Percentiles rank a stretch among this genome's conserved stretches.
Conservation (phyloP, 2,888 invertebrate genomes). For the Peribatodes rhomboidaria region DNA sequence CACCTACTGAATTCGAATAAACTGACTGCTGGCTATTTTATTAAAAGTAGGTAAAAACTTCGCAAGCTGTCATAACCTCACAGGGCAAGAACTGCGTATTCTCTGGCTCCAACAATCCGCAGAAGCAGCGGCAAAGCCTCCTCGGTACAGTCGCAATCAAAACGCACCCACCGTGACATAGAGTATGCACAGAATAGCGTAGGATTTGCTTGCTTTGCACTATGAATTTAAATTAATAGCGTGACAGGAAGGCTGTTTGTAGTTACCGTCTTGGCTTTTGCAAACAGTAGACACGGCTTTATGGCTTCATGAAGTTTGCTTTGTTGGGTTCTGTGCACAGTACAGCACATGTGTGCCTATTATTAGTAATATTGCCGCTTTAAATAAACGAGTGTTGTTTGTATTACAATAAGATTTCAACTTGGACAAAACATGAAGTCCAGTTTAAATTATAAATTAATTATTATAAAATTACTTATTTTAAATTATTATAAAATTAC, state of each 20-base stretch:
- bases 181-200: not conserved
- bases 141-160: slow-evolving; percentile 8
- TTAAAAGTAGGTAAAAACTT: not conserved
- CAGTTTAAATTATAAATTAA: too few relatives aligned
- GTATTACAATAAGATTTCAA: too few relatives aligned
- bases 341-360: too few relatives aligned
- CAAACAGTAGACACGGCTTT: not conserved
- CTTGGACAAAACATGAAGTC: too few relatives aligned
- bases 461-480: too few relatives aligned
- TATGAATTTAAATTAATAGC: slow-evolving; percentile 11
- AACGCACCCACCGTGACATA: slow-evolving; percentile 12
- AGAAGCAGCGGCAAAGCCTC: slow-evolving; percentile 5
- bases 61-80: not conserved
- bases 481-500: too few relatives aligned
- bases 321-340: too few relatives aligned
- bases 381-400: too few relatives aligned
- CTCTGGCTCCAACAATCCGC: slow-evolving; percentile 8
- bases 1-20: too few relatives aligned
- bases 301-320: too few relatives aligned
- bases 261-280: not conserved
- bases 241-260: not conserved
- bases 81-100: not conserved
- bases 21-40: too few relatives aligned
- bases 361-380: too few relatives aligned
- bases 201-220: not conserved